Conservation (phyloP, 2,888 invertebrate species). For the Liposcelis brunnea region DNA sequence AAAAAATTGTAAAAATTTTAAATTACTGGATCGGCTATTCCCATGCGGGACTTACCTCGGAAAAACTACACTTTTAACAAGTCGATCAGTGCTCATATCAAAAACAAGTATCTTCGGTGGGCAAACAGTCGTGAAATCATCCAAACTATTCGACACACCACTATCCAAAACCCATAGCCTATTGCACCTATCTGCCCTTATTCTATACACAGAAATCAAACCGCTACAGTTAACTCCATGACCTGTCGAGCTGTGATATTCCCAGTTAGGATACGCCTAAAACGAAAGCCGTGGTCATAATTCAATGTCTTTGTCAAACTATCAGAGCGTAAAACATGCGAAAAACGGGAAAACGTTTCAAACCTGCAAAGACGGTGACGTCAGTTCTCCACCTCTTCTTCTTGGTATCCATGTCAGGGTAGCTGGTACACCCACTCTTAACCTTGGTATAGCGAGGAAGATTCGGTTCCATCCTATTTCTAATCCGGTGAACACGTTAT, state of each 20-base stretch:
- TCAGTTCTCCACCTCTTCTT: constrained; percentile 34
- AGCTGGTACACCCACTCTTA: constrained; percentile 58
- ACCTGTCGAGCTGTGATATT: constrained; percentile 40
- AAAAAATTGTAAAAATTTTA: not conserved
- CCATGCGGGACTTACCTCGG: constrained; percentile 34
- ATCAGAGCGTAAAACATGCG: constrained; percentile 10
- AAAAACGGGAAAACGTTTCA: constrained; percentile 11
- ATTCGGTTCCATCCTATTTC: constrained; percentile 53
- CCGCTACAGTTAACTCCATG: constrained; percentile 58
- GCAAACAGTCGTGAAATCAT: constrained; percentile 47
- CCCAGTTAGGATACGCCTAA: constrained; percentile 58
- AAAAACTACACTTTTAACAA: constrained; percentile 52
- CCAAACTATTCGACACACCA: constrained; percentile 51
- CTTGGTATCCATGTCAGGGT: constrained; percentile 53
- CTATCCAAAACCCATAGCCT: constrained; percentile 69
- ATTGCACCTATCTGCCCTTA: constrained; percentile 61
- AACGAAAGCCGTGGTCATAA: constrained; percentile 4
- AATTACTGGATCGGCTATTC: not conserved
- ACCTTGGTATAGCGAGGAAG: constrained; percentile 57
- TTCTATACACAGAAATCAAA: constrained; percentile 60
- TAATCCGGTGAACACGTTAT: constrained; percentile 58
- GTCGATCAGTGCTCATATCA: constrained; percentile 51
- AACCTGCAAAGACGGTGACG: constrained; percentile 48
- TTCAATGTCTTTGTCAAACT: not conserved
- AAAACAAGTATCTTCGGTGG: constrained; percentile 68